Evolutionary conservation across 2,113 vertebrate genomes (phyloP).

Genomic region (Microtus richardsoni): DNA sequence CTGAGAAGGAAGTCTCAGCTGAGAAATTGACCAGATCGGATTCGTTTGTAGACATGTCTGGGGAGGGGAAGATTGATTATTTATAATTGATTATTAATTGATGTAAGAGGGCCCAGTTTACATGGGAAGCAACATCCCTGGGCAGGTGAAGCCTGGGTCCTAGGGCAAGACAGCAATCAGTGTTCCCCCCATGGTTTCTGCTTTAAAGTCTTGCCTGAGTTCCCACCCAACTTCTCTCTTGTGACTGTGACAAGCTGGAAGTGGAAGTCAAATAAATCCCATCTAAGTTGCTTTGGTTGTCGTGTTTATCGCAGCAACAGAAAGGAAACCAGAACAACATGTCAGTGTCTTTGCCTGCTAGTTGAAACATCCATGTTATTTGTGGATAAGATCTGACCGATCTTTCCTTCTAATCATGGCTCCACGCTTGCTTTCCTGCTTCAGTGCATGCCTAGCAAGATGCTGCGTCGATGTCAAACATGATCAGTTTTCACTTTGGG

Average conservation of each 20-base stretch:
- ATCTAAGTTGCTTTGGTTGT: not conserved
- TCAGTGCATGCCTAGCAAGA: not conserved
- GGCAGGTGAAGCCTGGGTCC: not conserved
- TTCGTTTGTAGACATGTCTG: not conserved
- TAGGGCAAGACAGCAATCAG: not conserved
- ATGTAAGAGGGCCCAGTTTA: not conserved
- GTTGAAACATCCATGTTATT: not conserved
- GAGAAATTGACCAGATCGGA: not conserved
- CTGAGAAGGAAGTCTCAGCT: not conserved
- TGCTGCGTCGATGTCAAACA: not conserved
- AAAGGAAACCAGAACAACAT: not conserved
- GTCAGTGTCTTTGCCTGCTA: not conserved
- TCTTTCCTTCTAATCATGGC: not conserved
- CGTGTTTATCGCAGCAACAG: not conserved
- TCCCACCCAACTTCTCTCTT: not conserved
- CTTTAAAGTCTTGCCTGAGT: not conserved
- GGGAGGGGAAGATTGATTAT: not conserved
- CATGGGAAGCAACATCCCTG: not conserved
- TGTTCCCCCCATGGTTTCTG: no score
- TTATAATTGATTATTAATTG: not conserved
- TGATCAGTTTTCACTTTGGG: slow-evolving; percentile 14
- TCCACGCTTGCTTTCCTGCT: not conserved
- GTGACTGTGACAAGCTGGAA: not conserved
- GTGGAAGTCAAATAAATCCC: not conserved
- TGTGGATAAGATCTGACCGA: not conserved